Conservation (phyloP, 2,113 vertebrate species). For the Todiramphus saurophagus region DNA sequence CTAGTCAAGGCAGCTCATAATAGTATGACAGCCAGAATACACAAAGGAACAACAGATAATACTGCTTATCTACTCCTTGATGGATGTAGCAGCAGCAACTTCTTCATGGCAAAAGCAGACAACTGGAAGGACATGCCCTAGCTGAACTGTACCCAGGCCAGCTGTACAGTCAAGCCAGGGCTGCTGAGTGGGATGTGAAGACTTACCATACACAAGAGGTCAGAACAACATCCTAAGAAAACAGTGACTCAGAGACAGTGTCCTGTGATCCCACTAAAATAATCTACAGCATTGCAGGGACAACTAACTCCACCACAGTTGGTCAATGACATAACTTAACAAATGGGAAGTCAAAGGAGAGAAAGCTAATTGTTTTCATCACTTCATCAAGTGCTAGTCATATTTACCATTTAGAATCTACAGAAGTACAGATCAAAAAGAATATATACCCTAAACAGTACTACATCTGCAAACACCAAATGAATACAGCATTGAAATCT, state of each 20-base stretch:
- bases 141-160: background rate
- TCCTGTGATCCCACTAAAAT: background rate
- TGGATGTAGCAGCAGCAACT: background rate
- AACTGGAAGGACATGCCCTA: background rate
- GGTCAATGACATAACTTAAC: background rate
- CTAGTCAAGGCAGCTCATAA: background rate
- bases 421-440: background rate
- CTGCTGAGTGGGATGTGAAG: accelerated
- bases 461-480: background rate
- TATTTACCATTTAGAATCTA: background rate
- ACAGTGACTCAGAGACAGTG: background rate
- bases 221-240: background rate
- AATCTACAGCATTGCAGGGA: background rate
- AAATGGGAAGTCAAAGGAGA: background rate
- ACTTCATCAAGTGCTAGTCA: background rate
- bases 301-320: background rate
- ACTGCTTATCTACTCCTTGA: background rate
- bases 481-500: background rate
- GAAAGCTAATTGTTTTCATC: background rate
- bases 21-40: background rate
- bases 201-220: background rate
- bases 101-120: background rate
- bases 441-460: background rate
- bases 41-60: no score
- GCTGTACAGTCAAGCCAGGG: background rate